Percentiles rank a stretch among this genome's conserved stretches.
These are phyloP conservation scores for Macaria liturata DNA, from an alignment of 2,888 invertebrate genomes.

Conservation along the genomic window DNA sequence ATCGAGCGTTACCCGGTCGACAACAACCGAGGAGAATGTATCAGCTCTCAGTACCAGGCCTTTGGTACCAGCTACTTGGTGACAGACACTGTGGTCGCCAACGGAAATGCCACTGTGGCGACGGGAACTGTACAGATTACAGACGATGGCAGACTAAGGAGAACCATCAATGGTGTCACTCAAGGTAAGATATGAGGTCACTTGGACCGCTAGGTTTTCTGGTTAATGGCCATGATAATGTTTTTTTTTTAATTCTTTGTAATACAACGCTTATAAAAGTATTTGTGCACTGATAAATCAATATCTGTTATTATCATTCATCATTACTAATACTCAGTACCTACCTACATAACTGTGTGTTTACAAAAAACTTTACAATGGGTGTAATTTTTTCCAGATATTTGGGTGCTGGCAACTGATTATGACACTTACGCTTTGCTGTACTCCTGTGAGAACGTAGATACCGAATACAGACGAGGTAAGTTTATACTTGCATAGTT, in stretches of 20 bases:
- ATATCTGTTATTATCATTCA: too few relatives aligned
- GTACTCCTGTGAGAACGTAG: slow-evolving; percentile 61
- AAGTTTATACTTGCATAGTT: slow-evolving; percentile 25
- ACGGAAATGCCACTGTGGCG: slow-evolving; percentile 38
- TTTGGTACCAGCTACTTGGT: slow-evolving; percentile 45
- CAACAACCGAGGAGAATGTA: slow-evolving; percentile 50
- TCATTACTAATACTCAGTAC: too few relatives aligned
- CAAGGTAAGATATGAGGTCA: slow-evolving; percentile 33
- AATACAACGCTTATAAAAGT: too few relatives aligned
- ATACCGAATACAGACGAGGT: slow-evolving; percentile 58
- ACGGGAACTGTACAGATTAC: slow-evolving; percentile 47
- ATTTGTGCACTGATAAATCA: too few relatives aligned
- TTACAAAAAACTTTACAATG: background rate
- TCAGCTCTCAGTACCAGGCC: slow-evolving; percentile 52
- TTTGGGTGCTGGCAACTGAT: slow-evolving; percentile 67
- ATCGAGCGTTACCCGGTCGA: slow-evolving; percentile 61
- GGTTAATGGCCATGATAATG: too few relatives aligned
- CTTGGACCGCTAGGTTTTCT: too few relatives aligned
- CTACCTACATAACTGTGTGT: too few relatives aligned
- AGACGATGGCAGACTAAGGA: slow-evolving; percentile 52
- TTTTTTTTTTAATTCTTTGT: too few relatives aligned
- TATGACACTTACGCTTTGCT: slow-evolving; percentile 63
- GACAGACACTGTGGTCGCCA: slow-evolving; percentile 53
- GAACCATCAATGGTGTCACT: slow-evolving; percentile 39
- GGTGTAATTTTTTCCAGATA: slow-evolving; percentile 49